Base-by-base conservation (phyloP, 2,888 invertebrate genomes). In the Pyrrhosoma nymphula region DNA sequence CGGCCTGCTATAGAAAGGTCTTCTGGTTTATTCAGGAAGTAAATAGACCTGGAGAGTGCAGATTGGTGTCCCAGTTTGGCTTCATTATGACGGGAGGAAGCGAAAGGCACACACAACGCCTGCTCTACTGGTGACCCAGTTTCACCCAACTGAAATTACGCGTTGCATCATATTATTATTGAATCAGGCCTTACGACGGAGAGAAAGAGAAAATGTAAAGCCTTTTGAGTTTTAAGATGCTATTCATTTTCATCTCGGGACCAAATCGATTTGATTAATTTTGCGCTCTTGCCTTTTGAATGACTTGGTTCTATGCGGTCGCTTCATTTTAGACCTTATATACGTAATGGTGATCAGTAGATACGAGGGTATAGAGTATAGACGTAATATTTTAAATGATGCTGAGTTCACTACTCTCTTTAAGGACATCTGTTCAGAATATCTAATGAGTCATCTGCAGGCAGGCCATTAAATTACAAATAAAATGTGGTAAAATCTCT, bases 21-120 rank as follows among this genome's bases (percentile, higher is more conserved):
- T 82, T 82, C 16, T 82, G 82, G 82, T 82, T 82, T 82, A 82
- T 82, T 82, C 82, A 82, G 82, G 82, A 82, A 82, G 82, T 82
- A 35, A 82, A 82, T 82, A 82, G 35, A 82, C 35, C 82, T 8
- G 35, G 82, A 82, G 30, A 82, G 35, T 82, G 35, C 35, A 82
- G 82, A 69, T 26, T 69, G 69, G 82, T 35, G 82, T 82, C 82
- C 82, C 82, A 82, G 82, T 82, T 82, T 82, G 30, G 30, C 82
- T 18, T 82, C 35, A 30, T 35, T 82, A 35, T 16, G 30, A 35
- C 10, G 82, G 35, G 69, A 12, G 26, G 69, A 82, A 82, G 82
- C 82, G 69, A 69, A 69, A 69, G 69, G 69, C 69, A 69, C n/a
- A 75, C 75, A 82, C 69, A 82, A 16, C 82, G 82, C 82, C 82